Percentiles rank a stretch among this genome's conserved stretches.
phyloP scores from a whole-genome alignment of 2,113 vertebrate genomes.

The Eulemur macaco region DNA sequence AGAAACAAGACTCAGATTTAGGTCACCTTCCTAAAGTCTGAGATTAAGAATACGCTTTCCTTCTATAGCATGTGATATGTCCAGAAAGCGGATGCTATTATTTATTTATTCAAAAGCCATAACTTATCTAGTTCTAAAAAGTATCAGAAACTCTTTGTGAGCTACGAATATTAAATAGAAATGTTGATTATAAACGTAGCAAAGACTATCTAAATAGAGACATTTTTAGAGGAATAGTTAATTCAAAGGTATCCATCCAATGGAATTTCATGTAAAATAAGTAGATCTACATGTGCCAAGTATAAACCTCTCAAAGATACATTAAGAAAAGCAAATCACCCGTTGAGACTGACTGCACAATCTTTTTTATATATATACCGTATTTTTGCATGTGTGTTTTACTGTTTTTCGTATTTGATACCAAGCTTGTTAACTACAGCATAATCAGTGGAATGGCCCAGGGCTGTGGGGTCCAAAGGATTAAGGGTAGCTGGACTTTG shows the following conservation, averaged over 20 bases:
- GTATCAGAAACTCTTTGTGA: not conserved
- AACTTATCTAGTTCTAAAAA: not conserved
- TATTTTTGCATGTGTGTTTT: not conserved
- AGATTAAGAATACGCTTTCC: not conserved
- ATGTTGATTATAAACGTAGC: not conserved
- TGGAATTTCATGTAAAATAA: not conserved
- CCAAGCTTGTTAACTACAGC: not conserved
- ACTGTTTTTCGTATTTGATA: not conserved
- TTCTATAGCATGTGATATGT: not conserved
- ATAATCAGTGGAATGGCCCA: not conserved
- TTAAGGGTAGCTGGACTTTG: not conserved
- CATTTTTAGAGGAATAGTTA: not conserved
- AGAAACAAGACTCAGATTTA: not conserved
- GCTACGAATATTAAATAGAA: not conserved
- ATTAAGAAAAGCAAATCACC: not conserved
- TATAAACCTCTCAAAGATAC: not conserved
- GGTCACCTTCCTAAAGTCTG: not conserved
- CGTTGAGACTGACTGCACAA: not conserved
- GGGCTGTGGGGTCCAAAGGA: not conserved
- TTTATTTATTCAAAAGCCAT: not conserved
- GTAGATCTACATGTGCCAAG: fast-evolving
- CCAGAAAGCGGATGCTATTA: not conserved
- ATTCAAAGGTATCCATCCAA: not conserved
- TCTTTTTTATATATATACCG: not conserved
- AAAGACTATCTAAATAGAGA: not conserved